Percentiles rank a stretch among this genome's conserved stretches.
phyloP scores from a whole-genome alignment of 2,113 vertebrate genomes.

The Malaclemys terrapin region DNA sequence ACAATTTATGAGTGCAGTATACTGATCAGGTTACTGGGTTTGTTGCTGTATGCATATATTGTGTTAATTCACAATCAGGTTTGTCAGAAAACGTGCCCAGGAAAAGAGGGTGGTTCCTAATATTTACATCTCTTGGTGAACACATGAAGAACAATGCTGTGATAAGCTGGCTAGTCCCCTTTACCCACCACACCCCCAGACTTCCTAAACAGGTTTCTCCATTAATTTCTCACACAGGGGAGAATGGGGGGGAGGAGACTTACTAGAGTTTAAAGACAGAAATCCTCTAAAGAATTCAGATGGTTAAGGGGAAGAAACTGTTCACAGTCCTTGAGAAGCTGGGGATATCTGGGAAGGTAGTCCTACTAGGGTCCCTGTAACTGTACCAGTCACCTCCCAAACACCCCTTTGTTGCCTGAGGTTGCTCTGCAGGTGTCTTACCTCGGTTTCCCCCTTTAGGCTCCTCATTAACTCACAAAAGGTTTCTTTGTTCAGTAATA shows the following conservation, averaged over 20 bases:
- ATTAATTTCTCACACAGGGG: no score
- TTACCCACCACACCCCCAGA: no score
- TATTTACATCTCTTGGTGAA: no score
- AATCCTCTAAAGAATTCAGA: no score
- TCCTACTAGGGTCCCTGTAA: neutral
- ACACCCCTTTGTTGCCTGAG: neutral
- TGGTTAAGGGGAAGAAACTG: neutral
- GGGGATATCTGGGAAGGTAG: no score
- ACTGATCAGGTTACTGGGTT: neutral
- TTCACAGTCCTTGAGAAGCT: neutral
- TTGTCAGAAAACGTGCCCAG: neutral
- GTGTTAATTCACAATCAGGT: neutral
- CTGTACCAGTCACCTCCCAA: neutral
- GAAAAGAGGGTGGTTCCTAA: neutral
- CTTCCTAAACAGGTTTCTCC: no score
- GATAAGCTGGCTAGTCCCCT: no score
- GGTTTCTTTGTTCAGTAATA: neutral
- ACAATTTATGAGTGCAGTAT: neutral
- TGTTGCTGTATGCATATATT: neutral
- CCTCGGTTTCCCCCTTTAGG: no score
- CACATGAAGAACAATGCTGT: no score
- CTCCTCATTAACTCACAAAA: neutral
- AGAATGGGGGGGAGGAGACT: no score
- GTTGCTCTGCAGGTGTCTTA: neutral
- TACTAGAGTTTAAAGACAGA: no score